Base-by-base conservation (phyloP, 2,888 invertebrate species). In the Panopea generosa region DNA sequence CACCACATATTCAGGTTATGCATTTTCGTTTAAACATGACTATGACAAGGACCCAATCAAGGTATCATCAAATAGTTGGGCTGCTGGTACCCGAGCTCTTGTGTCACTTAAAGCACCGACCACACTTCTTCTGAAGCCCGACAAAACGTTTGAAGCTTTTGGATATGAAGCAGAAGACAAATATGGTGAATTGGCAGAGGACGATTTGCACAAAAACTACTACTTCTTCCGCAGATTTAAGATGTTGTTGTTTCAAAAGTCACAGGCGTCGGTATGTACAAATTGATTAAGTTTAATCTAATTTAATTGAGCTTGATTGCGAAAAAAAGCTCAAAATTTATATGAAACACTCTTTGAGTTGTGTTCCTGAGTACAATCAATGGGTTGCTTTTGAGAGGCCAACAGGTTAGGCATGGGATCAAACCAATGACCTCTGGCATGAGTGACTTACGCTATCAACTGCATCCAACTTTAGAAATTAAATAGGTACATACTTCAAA, bases 151-250 rank as follows among this genome's bases (percentile, higher is more conserved):
- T 65, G 69, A 26, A 6, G 57, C 80, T 0, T 80, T 80, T 50
- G 80, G 80, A 6, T 80, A 65, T 26, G 80, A 76, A 24, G 80
- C 76, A 2, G 80, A 80, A 33, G 76, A 76, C 18, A 40, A 59
- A 16, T 80, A 80, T 26, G 55, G 68, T 18, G 66, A 76, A 7
- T 43, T 80, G 16, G 76, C 73, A 3, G 56, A 40, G 14, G 75
- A 76, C 11, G 63, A 53, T 3, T 60, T 33, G 14, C 79, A 75
- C 27, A 52, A 27, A 20, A 62, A 73, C 9, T 76, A 75, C 50
- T 80, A 57, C 59, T 76, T 66, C 53, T 80, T 76, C 59, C 43
- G 80, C n/a, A 55, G 76, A 0, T 79, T 79, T 26, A 79, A 79
- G 60, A 80, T 73, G 80, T 33, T 66, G 38, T 62, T 80, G 9